phyloP scores from a whole-genome alignment of 1,140 invertebrate genomes.

The Musca vetustissima region DNA sequence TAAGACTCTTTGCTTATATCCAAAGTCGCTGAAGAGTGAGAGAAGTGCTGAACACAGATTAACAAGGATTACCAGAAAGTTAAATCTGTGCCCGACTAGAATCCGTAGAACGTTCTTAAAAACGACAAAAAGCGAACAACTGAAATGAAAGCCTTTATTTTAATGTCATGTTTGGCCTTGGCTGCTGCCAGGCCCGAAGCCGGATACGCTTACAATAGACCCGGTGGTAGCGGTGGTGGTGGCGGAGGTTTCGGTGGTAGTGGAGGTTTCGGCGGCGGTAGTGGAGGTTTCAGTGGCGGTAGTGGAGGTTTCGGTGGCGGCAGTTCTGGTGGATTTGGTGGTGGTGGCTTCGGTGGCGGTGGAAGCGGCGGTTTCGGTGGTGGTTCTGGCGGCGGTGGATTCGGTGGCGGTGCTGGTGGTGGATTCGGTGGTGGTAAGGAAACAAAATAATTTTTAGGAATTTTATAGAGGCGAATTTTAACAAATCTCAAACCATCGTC shows the following conservation, averaged over 20 bases:
- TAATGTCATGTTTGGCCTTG: constrained; percentile 63
- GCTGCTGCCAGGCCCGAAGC: constrained; percentile 63
- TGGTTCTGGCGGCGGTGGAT: constrained; percentile 33
- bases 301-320: constrained; percentile 32
- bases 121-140: constrained; percentile 13
- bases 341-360: constrained; percentile 35
- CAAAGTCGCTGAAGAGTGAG: constrained; percentile 21
- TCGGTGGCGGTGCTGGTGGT: constrained; percentile 7
- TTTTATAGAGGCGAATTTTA: background rate
- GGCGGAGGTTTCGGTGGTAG: constrained; percentile 29
- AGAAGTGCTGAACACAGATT: constrained; percentile 44
- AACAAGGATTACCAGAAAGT: constrained; percentile 30
- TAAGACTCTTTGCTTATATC: constrained; percentile 24
- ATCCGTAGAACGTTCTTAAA: background rate
- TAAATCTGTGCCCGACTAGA: constrained; percentile 39
- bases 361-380: constrained; percentile 29
- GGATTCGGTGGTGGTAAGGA: background rate
- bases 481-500: constrained; percentile 32
- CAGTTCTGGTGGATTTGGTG: constrained; percentile 33
- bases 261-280: constrained; percentile 33
- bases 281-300: constrained; percentile 30
- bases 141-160: constrained; percentile 55
- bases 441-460: background rate
- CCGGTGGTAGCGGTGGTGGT: constrained; percentile 54
- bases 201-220: constrained; percentile 63